Evolutionary conservation across 2,797 vertebrate species (phyloP).

Genomic region (Uromys caudimaculatus): DNA sequence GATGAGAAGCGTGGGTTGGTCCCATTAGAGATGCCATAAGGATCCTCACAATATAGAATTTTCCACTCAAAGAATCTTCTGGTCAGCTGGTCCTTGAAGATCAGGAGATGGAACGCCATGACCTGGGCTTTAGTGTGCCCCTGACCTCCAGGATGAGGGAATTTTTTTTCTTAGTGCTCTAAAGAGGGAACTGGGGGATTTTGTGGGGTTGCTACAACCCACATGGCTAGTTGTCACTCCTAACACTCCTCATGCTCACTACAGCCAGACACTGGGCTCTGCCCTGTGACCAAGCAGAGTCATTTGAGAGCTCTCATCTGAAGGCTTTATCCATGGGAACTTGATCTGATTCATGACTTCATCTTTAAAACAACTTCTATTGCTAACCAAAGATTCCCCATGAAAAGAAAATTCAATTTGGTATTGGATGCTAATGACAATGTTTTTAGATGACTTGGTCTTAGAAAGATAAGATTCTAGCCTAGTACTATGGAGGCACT

Average conservation of each 20-base stretch:
- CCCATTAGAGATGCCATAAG: not conserved
- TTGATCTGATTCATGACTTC: not conserved
- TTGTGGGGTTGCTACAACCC: not conserved
- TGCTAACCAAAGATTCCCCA: not conserved
- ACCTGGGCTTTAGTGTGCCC: accelerated
- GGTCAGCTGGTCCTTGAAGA: not conserved
- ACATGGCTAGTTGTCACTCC: not conserved
- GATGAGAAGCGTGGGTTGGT: not conserved
- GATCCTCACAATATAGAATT: not conserved
- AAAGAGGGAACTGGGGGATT: not conserved
- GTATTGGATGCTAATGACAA: not conserved
- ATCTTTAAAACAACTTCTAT: not conserved
- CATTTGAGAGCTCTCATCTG: not conserved
- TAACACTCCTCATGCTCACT: not conserved
- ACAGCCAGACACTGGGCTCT: not conserved
- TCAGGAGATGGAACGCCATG: not conserved
- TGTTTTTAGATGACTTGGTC: not conserved
- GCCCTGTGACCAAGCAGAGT: not conserved
- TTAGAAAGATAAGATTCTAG: not conserved
- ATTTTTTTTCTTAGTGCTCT: not conserved
- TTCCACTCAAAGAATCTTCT: not conserved
- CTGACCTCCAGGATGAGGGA: not conserved
- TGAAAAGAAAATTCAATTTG: not conserved
- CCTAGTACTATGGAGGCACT: not conserved
- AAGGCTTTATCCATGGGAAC: not conserved